Evolutionary conservation across 2,888 invertebrate species (phyloP).

Genomic region (Gari tellinella): DNA sequence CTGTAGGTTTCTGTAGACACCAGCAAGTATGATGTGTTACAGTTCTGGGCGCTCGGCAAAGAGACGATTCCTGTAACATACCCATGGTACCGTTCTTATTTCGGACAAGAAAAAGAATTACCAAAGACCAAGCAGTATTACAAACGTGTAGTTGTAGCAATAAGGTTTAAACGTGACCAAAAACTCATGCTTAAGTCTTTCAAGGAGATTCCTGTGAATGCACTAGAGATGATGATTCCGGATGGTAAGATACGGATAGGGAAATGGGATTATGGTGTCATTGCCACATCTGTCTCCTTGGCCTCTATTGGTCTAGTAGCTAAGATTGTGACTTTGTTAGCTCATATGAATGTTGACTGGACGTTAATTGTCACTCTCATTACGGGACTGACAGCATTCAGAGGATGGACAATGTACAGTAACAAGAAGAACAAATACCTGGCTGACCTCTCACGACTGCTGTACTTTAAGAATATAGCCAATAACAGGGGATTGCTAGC

Average conservation of each 20-base stretch:
- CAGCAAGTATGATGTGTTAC: conserved; percentile 80
- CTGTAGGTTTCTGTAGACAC: conserved; percentile 80
- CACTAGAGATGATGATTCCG: conserved; percentile 81
- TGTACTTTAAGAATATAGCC: conserved; percentile 83
- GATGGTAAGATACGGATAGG: conserved; percentile 80
- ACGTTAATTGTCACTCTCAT: conserved; percentile 72
- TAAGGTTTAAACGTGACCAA: conserved; percentile 81
- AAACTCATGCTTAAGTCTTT: conserved; percentile 83
- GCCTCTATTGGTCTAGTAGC: conserved; percentile 74
- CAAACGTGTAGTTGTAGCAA: conserved; percentile 82
- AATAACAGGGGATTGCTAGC: conserved; percentile 82
- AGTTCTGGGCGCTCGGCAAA: conserved; percentile 82
- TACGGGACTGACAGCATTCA: conserved; percentile 68
- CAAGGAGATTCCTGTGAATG: conserved; percentile 81
- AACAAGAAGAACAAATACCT: conserved; percentile 78
- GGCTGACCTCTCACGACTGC: conserved; percentile 75
- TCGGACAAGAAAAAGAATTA: conserved; percentile 45
- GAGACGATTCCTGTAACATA: conserved; percentile 62
- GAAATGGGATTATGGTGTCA: conserved; percentile 72
- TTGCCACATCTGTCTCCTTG: conserved; percentile 66
- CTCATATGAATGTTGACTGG: conserved; percentile 74
- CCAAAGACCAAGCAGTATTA: conserved; percentile 74
- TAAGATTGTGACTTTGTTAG: conserved; percentile 77
- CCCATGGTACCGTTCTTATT: conserved; percentile 64
- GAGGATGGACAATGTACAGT: conserved; percentile 75